Evolutionary conservation across 2,113 vertebrate genomes (phyloP).

Genomic region (Centropus bengalensis): DNA sequence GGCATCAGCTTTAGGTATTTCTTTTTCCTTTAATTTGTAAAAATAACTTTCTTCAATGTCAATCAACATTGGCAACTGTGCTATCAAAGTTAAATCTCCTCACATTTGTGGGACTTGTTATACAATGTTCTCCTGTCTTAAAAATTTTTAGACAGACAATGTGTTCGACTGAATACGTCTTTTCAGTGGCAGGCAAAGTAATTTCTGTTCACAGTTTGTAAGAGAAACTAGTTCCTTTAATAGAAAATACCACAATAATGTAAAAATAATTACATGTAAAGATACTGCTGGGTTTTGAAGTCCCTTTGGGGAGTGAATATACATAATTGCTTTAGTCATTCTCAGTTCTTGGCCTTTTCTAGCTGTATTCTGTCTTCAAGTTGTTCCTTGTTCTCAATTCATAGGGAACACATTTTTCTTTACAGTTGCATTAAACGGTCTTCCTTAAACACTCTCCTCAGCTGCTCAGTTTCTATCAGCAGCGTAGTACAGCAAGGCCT

Average conservation of each 20-base stretch:
- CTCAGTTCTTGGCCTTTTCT: constrained; percentile 12
- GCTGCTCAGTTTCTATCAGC: neutral
- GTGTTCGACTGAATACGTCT: neutral
- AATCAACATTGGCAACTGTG: neutral
- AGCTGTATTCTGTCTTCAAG: neutral
- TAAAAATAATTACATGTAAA: neutral
- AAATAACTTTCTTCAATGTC: neutral
- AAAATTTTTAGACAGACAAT: neutral
- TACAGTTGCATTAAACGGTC: neutral
- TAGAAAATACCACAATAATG: neutral
- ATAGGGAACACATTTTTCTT: neutral
- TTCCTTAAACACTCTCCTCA: neutral
- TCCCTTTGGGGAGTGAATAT: neutral
- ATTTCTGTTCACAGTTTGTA: neutral
- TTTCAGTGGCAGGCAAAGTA: neutral
- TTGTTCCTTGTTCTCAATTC: neutral
- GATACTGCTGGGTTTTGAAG: neutral
- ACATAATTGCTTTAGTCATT: constrained; percentile 11
- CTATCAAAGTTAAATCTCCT: neutral
- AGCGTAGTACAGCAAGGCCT: neutral
- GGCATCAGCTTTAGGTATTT: neutral
- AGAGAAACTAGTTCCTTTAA: neutral
- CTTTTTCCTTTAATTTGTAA: neutral
- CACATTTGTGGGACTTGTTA: neutral
- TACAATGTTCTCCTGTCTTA: neutral